Evolutionary conservation across 2,113 vertebrate species (phyloP).

Genomic region (rabbit (Oryctolagus cuniculus)): DNA sequence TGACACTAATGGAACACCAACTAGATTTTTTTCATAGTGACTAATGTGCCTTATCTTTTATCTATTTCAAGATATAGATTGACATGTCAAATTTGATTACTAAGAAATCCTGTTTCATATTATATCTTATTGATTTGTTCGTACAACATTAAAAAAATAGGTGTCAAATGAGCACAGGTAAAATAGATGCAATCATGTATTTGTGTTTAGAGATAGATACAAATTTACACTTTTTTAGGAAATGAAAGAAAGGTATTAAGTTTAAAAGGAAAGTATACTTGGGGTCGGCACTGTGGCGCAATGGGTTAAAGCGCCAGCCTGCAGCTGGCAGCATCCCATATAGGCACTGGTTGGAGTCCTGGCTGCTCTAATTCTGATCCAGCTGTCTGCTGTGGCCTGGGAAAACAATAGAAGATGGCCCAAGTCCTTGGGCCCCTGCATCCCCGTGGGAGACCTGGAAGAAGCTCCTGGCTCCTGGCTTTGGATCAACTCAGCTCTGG

Average conservation of each 20-base stretch:
- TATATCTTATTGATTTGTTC: neutral
- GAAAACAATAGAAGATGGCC: too few relatives aligned
- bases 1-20: neutral
- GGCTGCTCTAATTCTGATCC: too few relatives aligned
- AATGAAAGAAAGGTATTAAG: neutral
- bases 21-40: neutral
- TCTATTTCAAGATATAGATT: neutral
- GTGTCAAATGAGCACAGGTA: neutral
- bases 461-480: too few relatives aligned
- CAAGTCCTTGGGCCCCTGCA: too few relatives aligned
- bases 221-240: neutral
- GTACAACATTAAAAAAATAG: neutral
- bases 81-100: neutral
- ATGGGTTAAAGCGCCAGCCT: too few relatives aligned
- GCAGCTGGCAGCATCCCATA: too few relatives aligned
- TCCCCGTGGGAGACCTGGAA: too few relatives aligned
- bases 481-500: too few relatives aligned
- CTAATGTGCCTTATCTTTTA: neutral
- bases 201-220: neutral
- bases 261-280: neutral
- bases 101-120: neutral
- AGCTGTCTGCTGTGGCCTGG: too few relatives aligned
- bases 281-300: too few relatives aligned
- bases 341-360: too few relatives aligned
- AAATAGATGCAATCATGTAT: neutral